A percentile compares a stretch with the other conserved stretches of the same genome.
Evolutionary conservation across 2,113 vertebrate genomes (phyloP).

Genomic region (Macrotis lagotis): DNA sequence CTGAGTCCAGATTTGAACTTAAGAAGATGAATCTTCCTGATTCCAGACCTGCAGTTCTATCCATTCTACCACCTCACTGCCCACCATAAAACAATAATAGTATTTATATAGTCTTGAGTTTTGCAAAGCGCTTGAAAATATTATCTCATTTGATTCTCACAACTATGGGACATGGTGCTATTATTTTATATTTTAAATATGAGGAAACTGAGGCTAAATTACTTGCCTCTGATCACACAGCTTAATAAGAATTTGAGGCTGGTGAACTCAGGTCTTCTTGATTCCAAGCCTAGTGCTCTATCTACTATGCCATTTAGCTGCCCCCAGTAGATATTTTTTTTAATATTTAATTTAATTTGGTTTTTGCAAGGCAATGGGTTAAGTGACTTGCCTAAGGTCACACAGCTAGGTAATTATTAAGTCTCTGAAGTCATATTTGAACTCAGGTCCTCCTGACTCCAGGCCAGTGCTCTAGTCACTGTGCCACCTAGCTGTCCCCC

Average conservation of each 20-base stretch:
- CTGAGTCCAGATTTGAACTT: neutral
- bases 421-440: neutral
- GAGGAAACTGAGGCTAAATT: neutral
- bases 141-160: neutral
- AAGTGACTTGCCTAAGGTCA: neutral
- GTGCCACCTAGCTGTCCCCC: neutral
- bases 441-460: neutral
- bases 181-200: neutral
- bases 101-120: neutral
- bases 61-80: neutral
- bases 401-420: neutral
- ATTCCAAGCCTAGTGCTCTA: neutral
- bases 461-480: neutral
- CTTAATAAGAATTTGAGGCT: neutral
- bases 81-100: neutral
- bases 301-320: no score
- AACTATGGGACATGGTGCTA: neutral
- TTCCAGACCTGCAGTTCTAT: neutral
- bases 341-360: no score
- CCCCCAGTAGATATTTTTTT: no score
- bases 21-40: neutral
- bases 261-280: neutral
- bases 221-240: neutral
- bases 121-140: neutral
- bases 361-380: neutral